A percentile compares a stretch with the other conserved stretches of the same genome.
Evolutionary conservation across 2,113 vertebrate species (phyloP).

Genomic region (Sphyrna mokarran): DNA sequence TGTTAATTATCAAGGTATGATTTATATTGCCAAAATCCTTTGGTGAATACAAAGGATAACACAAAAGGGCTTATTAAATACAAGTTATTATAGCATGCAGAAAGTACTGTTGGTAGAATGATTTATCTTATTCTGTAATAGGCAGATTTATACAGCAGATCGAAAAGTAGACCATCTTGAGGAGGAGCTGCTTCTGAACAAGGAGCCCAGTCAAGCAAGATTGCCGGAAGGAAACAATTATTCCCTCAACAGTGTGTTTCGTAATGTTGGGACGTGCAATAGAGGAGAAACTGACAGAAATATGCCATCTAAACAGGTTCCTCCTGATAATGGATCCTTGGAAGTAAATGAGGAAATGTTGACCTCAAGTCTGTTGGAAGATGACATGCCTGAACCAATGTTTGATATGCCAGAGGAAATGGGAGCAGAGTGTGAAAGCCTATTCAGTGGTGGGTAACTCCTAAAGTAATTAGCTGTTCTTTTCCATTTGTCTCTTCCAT

Average conservation of each 20-base stretch:
- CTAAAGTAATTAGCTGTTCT: background rate
- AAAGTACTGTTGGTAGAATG: too few relatives aligned
- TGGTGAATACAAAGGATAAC: background rate
- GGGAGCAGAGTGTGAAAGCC: slow-evolving; percentile 39
- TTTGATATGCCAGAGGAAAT: slow-evolving; percentile 15
- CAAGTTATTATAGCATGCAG: background rate
- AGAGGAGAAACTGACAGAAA: slow-evolving; percentile 39
- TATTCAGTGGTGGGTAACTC: slow-evolving; percentile 41
- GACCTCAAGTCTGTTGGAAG: slow-evolving; percentile 41
- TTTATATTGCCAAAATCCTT: background rate
- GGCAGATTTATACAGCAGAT: slow-evolving; percentile 61
- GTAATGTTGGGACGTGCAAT: slow-evolving; percentile 39
- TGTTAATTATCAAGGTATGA: background rate
- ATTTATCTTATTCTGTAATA: slow-evolving; percentile 39
- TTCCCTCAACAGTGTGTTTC: slow-evolving; percentile 36
- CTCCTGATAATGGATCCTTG: slow-evolving; percentile 25
- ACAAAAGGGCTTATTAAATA: background rate
- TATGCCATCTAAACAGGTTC: slow-evolving; percentile 38
- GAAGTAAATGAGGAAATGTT: slow-evolving; percentile 43
- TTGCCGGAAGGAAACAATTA: slow-evolving; percentile 39
- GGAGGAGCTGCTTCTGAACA: slow-evolving; percentile 48
- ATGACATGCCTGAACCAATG: slow-evolving; percentile 43
- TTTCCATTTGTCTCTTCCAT: background rate
- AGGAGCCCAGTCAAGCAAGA: slow-evolving; percentile 42
- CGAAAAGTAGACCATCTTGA: slow-evolving; percentile 54